Evolutionary conservation across 2,888 invertebrate genomes (phyloP), one percentile per base, ranked within the genome.

Genomic region (Lordiphosa andalusiaca): DNA sequence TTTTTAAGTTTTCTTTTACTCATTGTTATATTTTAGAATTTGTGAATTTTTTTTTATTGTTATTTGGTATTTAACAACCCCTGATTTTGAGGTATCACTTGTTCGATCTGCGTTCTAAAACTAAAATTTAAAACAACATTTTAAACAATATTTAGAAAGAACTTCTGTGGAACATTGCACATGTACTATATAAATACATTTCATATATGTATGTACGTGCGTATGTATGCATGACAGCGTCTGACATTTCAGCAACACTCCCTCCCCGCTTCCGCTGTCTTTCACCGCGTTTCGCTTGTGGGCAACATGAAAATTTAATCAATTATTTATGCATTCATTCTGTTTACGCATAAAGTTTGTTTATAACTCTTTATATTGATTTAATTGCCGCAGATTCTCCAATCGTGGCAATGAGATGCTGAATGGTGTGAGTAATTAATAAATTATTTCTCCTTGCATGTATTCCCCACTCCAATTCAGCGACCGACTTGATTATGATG

Each of bases 251-350:
- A n/a, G n/a, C n/a, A n/a, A n/a, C n/a, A n/a, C n/a, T n/a, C n/a
- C n/a, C n/a, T n/a, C n/a, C n/a, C n/a, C n/a, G n/a, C 33, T 10
- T 21, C 56, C 25, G 4, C 23, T 36, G 16, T 36, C 53, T n/a
- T 42, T 46, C 55, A 37, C 50, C 9, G 48, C 48, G 62, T 39
- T 49, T 50, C 47, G 25, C 33, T 67, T 64, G 57, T 48, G 61
- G 54, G 47, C 41, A 62, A 57, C 60, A 65, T 56, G 61, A 50
- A 69, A 67, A 69, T 69, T 60, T 65, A 67, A 73, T 80, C 67
- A 76, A 71, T 76, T 76, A 80, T 73, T 76, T 71, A 73, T 69
- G 73, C 62, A 71, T 67, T 65, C 63, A 73, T 76, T 71, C 71
- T 61, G 71, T 58, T 53, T 41, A 25, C 37, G 38, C 47, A 48